A percentile compares a stretch with the other conserved stretches of the same genome.
These are phyloP conservation scores for Phymatocera aterrima DNA, from an alignment of 2,888 invertebrate genomes.

Conservation along the genomic window DNA sequence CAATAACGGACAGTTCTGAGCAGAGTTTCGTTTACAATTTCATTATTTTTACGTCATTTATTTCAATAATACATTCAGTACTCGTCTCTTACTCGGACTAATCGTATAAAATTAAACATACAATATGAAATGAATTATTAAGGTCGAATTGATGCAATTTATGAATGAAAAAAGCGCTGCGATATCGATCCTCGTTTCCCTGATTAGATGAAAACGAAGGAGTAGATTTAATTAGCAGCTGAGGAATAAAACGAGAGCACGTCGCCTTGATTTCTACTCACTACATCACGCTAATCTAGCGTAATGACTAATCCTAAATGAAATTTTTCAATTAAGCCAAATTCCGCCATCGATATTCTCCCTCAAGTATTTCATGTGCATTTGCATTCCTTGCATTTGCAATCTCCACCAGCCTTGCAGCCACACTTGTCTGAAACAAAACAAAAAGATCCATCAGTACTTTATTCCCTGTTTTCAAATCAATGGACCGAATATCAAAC, in stretches of 20 bases:
- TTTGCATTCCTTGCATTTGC: constrained; percentile 32
- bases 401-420: constrained; percentile 34
- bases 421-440: constrained; percentile 38
- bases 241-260: background rate
- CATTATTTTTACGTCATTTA: background rate
- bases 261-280: background rate
- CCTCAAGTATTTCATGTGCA: background rate
- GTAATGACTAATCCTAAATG: background rate
- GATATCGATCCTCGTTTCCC: background rate
- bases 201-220: background rate
- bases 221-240: no score
- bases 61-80: constrained; percentile 11
- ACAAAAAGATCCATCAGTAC: background rate
- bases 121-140: background rate
- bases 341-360: background rate
- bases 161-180: background rate
- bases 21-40: background rate
- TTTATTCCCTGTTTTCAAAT: background rate
- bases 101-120: background rate
- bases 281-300: background rate
- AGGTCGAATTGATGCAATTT: background rate
- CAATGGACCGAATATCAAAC: no score
- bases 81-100: background rate
- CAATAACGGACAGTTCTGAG: background rate
- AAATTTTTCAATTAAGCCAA: background rate